Evolutionary conservation across 2,113 vertebrate species (phyloP), one percentile per base, ranked within the genome.

Genomic region (Circaetus gallicus): DNA sequence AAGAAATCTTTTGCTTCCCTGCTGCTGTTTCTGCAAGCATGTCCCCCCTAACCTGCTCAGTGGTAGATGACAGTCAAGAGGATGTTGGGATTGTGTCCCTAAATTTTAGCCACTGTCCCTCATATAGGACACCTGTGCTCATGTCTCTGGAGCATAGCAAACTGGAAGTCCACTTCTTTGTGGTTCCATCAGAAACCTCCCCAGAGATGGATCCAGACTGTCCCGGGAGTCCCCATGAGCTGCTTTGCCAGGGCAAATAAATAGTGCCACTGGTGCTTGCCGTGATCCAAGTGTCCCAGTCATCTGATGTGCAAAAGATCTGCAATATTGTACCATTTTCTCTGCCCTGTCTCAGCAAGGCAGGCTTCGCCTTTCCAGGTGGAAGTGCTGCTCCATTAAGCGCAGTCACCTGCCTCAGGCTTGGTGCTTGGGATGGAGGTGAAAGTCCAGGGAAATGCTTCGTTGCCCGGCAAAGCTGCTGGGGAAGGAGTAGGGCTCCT

Each of bases 201-300:
- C 4, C 58, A 13, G 49, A 24, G 40, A 0, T 17, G 63, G 42
- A 34, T 25, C n/a, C 56, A 32, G 73, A 4, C 16, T 3, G n/a
- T 31, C 25, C 36, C 2, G 0, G 53, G 58, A 40, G 36, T 9
- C 40, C 7, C 53, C 0, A 4, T 24, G 69, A 71, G 69, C 49
- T 40, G 52, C 18, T 19, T 49, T 74, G 6, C 12, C 5, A 6
- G 50, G 70, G 13, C 22, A 81, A 29, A 38, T 10, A 21, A 29
- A 3, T 4, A 20, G 10, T 11, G 32, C 5, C 13, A 4, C 4
- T 32, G 13, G 38, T 69, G 40, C 16, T 56, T 56, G 38, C n/a
- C 2, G 0, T 1, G 8, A 9, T 26, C 70, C 47, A 9, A 6
- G 12, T 0, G 7, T 45, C 50, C 69, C n/a, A 7, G 28, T 4